Evolutionary conservation across 2,797 vertebrate species (phyloP), one percentile per base, ranked within the genome.

Genomic region (Echeneis naucrates): DNA sequence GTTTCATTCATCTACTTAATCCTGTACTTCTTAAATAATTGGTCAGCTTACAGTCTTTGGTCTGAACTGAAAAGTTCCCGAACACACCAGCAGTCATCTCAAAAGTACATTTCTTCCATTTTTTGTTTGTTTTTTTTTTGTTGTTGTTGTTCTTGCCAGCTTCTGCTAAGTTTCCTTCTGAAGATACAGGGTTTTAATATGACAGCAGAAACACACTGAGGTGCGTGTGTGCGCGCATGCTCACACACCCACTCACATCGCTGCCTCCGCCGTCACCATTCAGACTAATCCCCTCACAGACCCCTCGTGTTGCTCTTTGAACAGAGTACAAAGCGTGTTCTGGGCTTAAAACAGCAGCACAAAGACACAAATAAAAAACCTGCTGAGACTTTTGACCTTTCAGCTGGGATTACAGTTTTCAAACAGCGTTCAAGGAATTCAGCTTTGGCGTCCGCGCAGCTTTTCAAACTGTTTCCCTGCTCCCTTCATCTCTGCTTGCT

Each of bases 221-320:
- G 45, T 44, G 75, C 32, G 27, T 42, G 66, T 66, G 72, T 6
- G 16, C 55, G 61, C 14, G 27, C 61, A 38, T 47, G 35, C 79
- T 72, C 74, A 75, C 80, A 81, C 74, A 50, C 73, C 72, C 73
- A 75, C 82, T 27, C 85, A 82, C 85, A 76, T 42, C 58, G 60
- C 73, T 59, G 52, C 86, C 87, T 87, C 82, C 65, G 61, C 89
- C 86, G 72, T 87, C 90, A 88, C 89, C 91, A 92, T 91, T 92
- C 87, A 92, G 89, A 91, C 90, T 94, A 94, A 94, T 94, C 92
- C 92, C 92, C 91, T 95, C 93, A 91, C 90, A 94, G 90, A 93
- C 93, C 91, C 92, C 92, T 93, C 83, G 72, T 89, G 91, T 85
- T 89, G 90, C 91, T 92, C 92, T 94, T 95, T 95, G 91, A 94